Conservation (phyloP, 2,113 vertebrate species). For the Trichechus manatus region DNA sequence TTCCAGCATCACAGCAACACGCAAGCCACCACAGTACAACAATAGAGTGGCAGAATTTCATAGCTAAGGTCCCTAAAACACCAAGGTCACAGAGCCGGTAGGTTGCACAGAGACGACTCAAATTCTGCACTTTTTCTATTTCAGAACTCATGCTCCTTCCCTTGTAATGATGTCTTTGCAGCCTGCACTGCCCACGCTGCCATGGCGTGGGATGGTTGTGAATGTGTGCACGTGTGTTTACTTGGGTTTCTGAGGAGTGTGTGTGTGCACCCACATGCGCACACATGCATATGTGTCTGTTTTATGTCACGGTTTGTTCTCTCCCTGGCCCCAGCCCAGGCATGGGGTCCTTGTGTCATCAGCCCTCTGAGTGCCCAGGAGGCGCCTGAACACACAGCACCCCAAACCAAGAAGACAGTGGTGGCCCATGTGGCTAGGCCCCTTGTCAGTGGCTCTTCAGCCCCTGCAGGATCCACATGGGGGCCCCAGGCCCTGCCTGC, state of each 20-base stretch:
- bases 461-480: too few species aligned
- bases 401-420: not conserved
- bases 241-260: too few species aligned
- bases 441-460: not conserved
- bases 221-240: not conserved
- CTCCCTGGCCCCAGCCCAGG: not conserved
- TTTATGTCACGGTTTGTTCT: not conserved
- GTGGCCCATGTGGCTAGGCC: rapidly evolving
- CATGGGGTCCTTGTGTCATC: not conserved
- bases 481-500: not conserved
- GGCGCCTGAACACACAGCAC: not conserved
- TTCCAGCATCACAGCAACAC: too few species aligned
- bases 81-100: not conserved
- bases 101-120: not conserved
- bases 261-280: too few species aligned
- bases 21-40: too few species aligned
- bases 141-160: not conserved
- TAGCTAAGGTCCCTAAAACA: not conserved
- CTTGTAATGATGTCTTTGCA: not conserved
- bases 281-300: too few species aligned
- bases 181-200: too few species aligned
- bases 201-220: not conserved
- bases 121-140: not conserved
- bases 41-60: too few species aligned
- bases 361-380: not conserved